Percentiles rank a stretch among this genome's conserved stretches.
Evolutionary conservation across 1,140 invertebrate genomes (phyloP).

Genomic region (Coelopa frigida): DNA sequence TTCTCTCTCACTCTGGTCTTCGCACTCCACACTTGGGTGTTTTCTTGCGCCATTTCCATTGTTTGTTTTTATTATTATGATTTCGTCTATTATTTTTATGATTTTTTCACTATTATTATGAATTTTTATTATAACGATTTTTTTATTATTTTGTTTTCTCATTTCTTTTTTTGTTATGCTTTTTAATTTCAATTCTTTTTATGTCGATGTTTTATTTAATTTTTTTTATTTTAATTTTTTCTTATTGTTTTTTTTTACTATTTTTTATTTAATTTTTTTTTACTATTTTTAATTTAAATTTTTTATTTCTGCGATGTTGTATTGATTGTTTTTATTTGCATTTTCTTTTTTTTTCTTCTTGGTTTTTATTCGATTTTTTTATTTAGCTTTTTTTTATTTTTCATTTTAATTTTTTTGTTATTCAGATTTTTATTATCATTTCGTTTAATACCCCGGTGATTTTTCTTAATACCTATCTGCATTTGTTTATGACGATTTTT

Average conservation of each 20-base stretch:
- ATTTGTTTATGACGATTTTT: no score
- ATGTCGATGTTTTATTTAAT: background rate
- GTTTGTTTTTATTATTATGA: no score
- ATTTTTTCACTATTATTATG: background rate
- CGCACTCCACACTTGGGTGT: no score
- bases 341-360: slow-evolving; percentile 1
- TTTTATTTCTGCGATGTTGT: background rate
- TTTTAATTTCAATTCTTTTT: background rate
- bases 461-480: no score
- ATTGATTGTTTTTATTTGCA: background rate
- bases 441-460: no score
- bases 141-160: background rate
- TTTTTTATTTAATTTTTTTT: background rate
- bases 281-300: background rate
- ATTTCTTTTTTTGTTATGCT: background rate
- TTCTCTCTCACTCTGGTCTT: no score
- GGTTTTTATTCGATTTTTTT: background rate
- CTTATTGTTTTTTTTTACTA: background rate
- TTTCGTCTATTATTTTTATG: background rate
- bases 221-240: background rate
- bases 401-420: slow-evolving; percentile 7
- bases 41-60: no score
- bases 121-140: background rate
- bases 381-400: background rate
- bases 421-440: no score